Evolutionary conservation across 2,797 vertebrate species (phyloP), one percentile per base, ranked within the genome.

Genomic region (Crotalus adamanteus): DNA sequence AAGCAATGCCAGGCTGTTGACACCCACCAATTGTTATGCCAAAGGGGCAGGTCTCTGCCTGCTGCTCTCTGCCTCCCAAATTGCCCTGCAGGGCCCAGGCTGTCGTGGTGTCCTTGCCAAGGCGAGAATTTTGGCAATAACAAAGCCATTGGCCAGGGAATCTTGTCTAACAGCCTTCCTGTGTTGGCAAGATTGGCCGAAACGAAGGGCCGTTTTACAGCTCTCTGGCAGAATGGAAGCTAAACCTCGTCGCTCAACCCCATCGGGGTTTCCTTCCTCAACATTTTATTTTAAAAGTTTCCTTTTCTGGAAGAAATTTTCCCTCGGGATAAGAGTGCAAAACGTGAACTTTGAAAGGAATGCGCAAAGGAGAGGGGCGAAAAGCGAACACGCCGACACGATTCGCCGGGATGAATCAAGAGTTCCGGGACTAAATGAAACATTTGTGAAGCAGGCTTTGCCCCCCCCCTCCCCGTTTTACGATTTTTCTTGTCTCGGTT

Each of bases 141-240:
- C 1, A 31, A 89, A 91, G 88, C 6, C 56, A 69, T 83, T 28
- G 56, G 59, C 3, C 42, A 78, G 89, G 93, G 91, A 94, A 94
- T 91, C 65, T 73, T 31, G 65, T 37, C 65, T 37, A 18, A 37
- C n/a, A 69, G 61, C 65, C 73, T 96, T 96, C 94, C 95, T 96
- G 94, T 95, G 94, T 96, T 93, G 69, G 93, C 22, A 0, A 8
- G 13, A 56, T 11, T 90, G 56, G 73, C 86, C 20, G 4, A 83
- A 0, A 47, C 47, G 47, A 0, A 6, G 69, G 59, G 55, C 42
- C 55, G 1, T 26, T 61, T 91, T 53, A 83, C 53, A 57, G 86
- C 51, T 63, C 0, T 6, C 0, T 0, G 6, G 6, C 25, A 3
- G 37, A 73, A 78, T 69, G 56, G 56, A 92, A 91, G 90, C 65